These are phyloP conservation scores for Psilopsiagon aymara DNA, from an alignment of 2,113 vertebrate species.

Conservation along the genomic window DNA sequence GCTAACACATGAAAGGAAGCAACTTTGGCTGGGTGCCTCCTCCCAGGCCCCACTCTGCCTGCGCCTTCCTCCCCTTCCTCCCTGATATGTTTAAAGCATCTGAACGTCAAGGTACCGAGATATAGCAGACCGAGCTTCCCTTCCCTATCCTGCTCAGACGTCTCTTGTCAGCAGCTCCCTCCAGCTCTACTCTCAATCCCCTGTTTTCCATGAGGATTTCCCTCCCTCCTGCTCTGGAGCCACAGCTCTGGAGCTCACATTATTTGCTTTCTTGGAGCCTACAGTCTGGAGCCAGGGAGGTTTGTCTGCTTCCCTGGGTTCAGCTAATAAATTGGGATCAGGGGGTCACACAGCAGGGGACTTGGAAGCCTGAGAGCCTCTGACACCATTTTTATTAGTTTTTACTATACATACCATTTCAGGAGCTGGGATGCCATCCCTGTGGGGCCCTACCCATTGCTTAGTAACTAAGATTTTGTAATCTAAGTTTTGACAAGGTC, in stretches of 20 bases:
- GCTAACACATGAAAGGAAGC: slow-evolving; percentile 46
- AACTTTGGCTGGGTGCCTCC: slow-evolving; percentile 24
- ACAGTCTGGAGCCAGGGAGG: slow-evolving; percentile 79
- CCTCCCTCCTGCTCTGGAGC: slow-evolving; percentile 66
- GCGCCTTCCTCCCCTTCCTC: slow-evolving; percentile 19
- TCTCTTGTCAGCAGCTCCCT: slow-evolving; percentile 46
- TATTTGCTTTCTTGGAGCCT: slow-evolving; percentile 78
- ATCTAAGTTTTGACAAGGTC: slow-evolving; percentile 85
- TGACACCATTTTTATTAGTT: slow-evolving; percentile 86
- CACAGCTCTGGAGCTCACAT: slow-evolving; percentile 64
- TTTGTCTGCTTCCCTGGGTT: slow-evolving; percentile 81
- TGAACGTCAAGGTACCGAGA: slow-evolving; percentile 39
- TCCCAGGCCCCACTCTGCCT: background rate
- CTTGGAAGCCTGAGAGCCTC: slow-evolving; percentile 80
- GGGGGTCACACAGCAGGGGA: slow-evolving; percentile 81
- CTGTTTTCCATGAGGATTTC: slow-evolving; percentile 50
- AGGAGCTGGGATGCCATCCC: slow-evolving; percentile 78
- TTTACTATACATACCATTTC: slow-evolving; percentile 82
- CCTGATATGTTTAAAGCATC: slow-evolving; percentile 38
- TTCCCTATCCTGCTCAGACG: slow-evolving; percentile 32
- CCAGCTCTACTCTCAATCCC: slow-evolving; percentile 26
- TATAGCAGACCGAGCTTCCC: slow-evolving; percentile 9
- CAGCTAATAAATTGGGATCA: slow-evolving; percentile 86
- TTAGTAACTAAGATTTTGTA: slow-evolving; percentile 84
- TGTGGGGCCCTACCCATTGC: slow-evolving; percentile 75